Conservation (phyloP, 2,797 vertebrate species). For the Luscinia luscinia region DNA sequence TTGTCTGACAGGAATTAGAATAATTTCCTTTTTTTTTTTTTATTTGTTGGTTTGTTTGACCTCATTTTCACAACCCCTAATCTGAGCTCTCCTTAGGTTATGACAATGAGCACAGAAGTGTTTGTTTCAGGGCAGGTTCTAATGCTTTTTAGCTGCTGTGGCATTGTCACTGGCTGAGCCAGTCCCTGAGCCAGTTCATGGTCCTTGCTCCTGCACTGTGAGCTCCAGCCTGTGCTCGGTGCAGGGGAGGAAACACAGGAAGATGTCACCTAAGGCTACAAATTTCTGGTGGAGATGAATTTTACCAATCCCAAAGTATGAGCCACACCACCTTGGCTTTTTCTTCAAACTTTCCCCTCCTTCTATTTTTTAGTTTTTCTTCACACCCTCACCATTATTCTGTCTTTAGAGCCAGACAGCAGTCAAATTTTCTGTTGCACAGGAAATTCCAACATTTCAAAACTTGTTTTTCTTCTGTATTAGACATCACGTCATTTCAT, state of each 20-base stretch:
- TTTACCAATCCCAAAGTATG: not conserved
- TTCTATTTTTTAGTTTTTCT: not conserved
- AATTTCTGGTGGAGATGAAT: not conserved
- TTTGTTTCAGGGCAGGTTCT: not conserved
- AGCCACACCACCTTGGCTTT: not conserved
- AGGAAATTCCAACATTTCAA: constrained; percentile 44
- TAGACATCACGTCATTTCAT: constrained; percentile 38
- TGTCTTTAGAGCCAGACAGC: not conserved
- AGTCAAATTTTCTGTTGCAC: not conserved
- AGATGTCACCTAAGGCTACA: not conserved
- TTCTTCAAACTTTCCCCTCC: not conserved
- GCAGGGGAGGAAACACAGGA: not conserved
- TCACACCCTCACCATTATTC: not conserved
- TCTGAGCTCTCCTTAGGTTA: not conserved
- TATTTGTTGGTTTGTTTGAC: not conserved
- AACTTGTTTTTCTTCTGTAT: constrained; percentile 35
- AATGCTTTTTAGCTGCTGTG: not conserved
- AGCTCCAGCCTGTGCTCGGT: rapidly evolving
- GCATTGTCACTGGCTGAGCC: too few relatives aligned
- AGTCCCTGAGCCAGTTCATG: not conserved
- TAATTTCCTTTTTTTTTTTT: not conserved
- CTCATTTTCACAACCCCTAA: not conserved
- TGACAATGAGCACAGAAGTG: not conserved
- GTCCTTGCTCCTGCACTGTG: not conserved
- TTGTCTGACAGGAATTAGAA: not conserved